These are phyloP conservation scores for Leptopilina clavipes DNA, from an alignment of 1,140 invertebrate genomes.

Conservation along the genomic window DNA sequence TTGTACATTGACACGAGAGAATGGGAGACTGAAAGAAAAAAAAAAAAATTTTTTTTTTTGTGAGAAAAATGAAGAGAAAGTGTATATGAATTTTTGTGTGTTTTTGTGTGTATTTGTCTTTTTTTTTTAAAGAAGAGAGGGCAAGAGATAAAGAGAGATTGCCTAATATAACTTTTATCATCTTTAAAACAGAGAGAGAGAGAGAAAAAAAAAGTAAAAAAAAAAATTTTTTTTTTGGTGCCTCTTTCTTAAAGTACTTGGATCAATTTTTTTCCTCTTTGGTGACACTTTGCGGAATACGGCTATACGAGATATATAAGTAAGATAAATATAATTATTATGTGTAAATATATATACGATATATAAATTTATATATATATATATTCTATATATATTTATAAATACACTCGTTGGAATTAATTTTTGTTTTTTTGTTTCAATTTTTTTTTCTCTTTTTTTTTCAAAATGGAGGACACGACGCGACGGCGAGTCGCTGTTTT, in stretches of 20 bases:
- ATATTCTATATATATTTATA: slow-evolving; percentile 60
- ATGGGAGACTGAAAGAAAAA: slow-evolving; percentile 38
- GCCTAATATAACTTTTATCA: slow-evolving; percentile 14
- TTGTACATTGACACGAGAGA: slow-evolving; percentile 64
- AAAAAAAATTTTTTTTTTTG: background rate
- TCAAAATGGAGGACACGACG: slow-evolving; percentile 55
- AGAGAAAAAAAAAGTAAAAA: too few relatives aligned
- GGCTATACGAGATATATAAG: slow-evolving; percentile 55
- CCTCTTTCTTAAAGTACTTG: slow-evolving; percentile 40
- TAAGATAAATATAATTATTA: slow-evolving; percentile 54
- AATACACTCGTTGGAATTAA: slow-evolving; percentile 59
- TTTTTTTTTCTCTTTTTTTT: too few relatives aligned
- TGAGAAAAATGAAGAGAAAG: background rate
- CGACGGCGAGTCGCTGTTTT: slow-evolving; percentile 59
- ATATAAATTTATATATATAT: slow-evolving; percentile 46
- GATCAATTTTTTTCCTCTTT: slow-evolving; percentile 37
- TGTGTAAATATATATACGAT: slow-evolving; percentile 54
- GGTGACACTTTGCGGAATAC: slow-evolving; percentile 63
- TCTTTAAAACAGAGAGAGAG: slow-evolving; percentile 24
- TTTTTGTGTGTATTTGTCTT: slow-evolving; percentile 32
- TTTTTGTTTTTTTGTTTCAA: slow-evolving; percentile 47
- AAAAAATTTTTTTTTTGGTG: slow-evolving; percentile 32
- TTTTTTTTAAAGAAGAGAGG: background rate
- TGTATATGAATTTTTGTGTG: slow-evolving; percentile 28
- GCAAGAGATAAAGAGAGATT: background rate